Conservation (phyloP, 2,797 vertebrate species). For the Nyctibius grandis region DNA sequence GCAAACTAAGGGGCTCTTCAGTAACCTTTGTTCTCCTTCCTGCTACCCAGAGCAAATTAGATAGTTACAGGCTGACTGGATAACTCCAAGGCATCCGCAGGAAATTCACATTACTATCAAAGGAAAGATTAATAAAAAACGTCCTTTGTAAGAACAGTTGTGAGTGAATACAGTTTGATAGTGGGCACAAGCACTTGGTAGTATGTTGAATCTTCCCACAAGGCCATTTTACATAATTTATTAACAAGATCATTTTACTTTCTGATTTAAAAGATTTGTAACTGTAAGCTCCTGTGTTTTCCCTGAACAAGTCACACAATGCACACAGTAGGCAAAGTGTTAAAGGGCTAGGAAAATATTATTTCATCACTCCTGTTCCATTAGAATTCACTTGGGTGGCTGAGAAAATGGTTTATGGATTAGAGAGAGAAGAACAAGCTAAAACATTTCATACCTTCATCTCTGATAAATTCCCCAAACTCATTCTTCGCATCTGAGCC, state of each 20-base stretch:
- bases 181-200: not conserved
- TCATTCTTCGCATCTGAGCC: slow-evolving; percentile 85
- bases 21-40: slow-evolving; percentile 42
- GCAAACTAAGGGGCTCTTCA: not conserved
- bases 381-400: slow-evolving; percentile 89
- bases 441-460: slow-evolving; percentile 87
- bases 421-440: slow-evolving; percentile 85
- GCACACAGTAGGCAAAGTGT: slow-evolving; percentile 79
- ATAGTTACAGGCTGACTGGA: not conserved
- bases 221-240: slow-evolving; percentile 63
- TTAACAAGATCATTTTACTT: slow-evolving; percentile 56
- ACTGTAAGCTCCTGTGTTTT: slow-evolving; percentile 64
- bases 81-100: slow-evolving; percentile 36
- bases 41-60: slow-evolving; percentile 10
- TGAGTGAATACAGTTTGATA: slow-evolving; percentile 25
- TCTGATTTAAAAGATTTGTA: slow-evolving; percentile 66
- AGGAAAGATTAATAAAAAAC: not conserved
- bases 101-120: slow-evolving; percentile 39
- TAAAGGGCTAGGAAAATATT: slow-evolving; percentile 84
- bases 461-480: slow-evolving; percentile 88
- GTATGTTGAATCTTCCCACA: slow-evolving; percentile 49
- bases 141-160: slow-evolving; percentile 12
- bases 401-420: slow-evolving; percentile 89
- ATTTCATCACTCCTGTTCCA: slow-evolving; percentile 86
- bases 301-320: slow-evolving; percentile 63